phyloP scores from a whole-genome alignment of 2,797 vertebrate species.

The Sebastiscus tertius region DNA sequence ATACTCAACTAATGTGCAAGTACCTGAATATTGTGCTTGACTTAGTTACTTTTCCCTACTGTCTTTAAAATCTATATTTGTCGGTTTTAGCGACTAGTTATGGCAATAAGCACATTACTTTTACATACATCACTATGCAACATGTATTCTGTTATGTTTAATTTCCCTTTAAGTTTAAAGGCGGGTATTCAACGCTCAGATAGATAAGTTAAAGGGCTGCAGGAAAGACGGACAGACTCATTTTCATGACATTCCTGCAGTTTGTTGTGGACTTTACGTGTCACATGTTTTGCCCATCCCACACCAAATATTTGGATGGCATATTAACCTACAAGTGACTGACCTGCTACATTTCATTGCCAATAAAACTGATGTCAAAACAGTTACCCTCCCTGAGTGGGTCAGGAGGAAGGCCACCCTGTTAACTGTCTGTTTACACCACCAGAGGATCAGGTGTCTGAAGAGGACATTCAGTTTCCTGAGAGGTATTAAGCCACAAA shows the following conservation, averaged over 20 bases:
- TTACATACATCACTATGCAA: not conserved
- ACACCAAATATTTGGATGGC: not conserved
- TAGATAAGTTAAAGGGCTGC: not conserved
- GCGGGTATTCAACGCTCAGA: not conserved
- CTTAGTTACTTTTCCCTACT: not conserved
- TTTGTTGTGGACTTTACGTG: not conserved
- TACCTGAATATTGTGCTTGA: not conserved
- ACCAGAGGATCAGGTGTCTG: conserved; percentile 40
- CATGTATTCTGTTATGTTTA: not conserved
- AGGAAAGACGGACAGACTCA: not conserved
- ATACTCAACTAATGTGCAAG: not conserved
- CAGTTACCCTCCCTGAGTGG: not conserved
- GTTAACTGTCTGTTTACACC: conserved; percentile 36
- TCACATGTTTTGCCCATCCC: not conserved
- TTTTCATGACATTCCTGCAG: not conserved
- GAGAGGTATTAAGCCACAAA: not conserved
- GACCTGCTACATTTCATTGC: not conserved
- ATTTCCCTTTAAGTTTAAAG: not conserved
- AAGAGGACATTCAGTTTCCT: not conserved
- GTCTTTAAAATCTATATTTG: not conserved
- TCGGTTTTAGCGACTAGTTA: not conserved
- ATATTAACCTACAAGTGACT: not conserved
- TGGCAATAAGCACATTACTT: not conserved
- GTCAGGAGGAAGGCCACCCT: not conserved
- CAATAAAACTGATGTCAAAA: not conserved